A percentile compares a stretch with the other conserved stretches of the same genome.
Conservation (phyloP, 2,888 invertebrate species). For the Mystacides longicornis region DNA sequence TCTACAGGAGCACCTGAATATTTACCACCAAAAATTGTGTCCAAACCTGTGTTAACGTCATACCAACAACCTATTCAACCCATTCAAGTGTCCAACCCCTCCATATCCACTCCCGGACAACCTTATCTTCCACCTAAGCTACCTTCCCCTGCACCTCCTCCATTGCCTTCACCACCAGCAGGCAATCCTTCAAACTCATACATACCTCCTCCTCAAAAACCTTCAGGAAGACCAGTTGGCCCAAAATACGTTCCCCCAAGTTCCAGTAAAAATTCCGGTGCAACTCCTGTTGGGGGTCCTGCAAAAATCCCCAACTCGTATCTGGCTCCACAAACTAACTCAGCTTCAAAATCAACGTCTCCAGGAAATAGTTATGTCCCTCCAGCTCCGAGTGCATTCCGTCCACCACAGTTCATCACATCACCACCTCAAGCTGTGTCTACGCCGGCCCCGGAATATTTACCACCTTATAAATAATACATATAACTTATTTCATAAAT, state of each 20-base stretch:
- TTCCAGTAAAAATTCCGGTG: neutral
- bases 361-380: slow-evolving; percentile 18
- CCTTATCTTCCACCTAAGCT: slow-evolving; percentile 7
- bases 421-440: slow-evolving; percentile 13
- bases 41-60: too few relatives aligned
- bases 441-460: slow-evolving; percentile 21
- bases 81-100: neutral
- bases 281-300: neutral
- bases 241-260: neutral
- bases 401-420: slow-evolving; percentile 3
- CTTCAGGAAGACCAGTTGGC: neutral
- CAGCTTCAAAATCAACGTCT: slow-evolving; percentile 1
- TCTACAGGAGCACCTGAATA: slow-evolving; percentile 18
- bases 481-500: neutral
- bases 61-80: neutral
- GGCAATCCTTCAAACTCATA: too few relatives aligned
- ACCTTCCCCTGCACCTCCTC: neutral
- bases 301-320: slow-evolving; percentile 5
- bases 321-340: slow-evolving; percentile 9
- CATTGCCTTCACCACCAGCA: too few relatives aligned
- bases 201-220: too few relatives aligned
- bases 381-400: slow-evolving; percentile 14
- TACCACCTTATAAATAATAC: slow-evolving; percentile 20
- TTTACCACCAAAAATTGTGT: slow-evolving; percentile 12
- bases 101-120: slow-evolving; percentile 6